phyloP scores from a whole-genome alignment of 2,797 vertebrate species.

The Ptychobarbus kaznakovi region DNA sequence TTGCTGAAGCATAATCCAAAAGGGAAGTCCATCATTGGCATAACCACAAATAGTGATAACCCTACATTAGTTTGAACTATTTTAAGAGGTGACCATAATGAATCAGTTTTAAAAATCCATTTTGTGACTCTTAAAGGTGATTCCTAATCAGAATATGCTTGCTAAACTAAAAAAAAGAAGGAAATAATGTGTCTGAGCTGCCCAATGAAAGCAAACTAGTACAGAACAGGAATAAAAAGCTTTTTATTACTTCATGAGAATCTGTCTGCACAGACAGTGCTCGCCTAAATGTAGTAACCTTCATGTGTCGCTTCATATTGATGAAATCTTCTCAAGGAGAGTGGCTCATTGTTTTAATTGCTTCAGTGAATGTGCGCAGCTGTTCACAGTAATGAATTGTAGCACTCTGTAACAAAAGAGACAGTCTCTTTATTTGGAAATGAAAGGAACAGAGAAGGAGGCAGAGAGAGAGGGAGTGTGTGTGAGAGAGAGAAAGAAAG shows the following conservation, averaged over 20 bases:
- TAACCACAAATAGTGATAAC: not conserved
- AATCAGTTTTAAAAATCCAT: not conserved
- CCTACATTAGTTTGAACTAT: not conserved
- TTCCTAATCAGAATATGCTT: not conserved
- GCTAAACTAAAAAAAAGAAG: not conserved
- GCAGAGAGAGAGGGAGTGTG: not conserved
- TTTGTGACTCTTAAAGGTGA: not conserved
- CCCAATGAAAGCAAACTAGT: constrained; percentile 24
- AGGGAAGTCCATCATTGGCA: not conserved
- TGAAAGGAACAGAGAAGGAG: constrained; percentile 4
- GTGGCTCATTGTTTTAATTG: constrained; percentile 62
- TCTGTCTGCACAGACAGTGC: constrained; percentile 34
- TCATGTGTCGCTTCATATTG: constrained; percentile 51
- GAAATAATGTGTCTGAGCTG: not conserved
- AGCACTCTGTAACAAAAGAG: constrained; percentile 59
- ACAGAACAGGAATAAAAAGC: constrained; percentile 12
- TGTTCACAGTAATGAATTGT: constrained; percentile 61
- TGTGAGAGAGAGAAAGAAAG: not conserved
- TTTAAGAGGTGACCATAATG: not conserved
- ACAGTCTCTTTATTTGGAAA: constrained; percentile 46
- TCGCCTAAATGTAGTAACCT: constrained; percentile 52
- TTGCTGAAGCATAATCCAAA: not conserved
- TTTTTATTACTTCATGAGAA: constrained; percentile 40
- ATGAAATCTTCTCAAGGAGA: constrained; percentile 61
- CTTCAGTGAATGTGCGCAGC: constrained; percentile 51